Base-by-base conservation (phyloP, 2,888 invertebrate species). In the Monoplex corrugatus region DNA sequence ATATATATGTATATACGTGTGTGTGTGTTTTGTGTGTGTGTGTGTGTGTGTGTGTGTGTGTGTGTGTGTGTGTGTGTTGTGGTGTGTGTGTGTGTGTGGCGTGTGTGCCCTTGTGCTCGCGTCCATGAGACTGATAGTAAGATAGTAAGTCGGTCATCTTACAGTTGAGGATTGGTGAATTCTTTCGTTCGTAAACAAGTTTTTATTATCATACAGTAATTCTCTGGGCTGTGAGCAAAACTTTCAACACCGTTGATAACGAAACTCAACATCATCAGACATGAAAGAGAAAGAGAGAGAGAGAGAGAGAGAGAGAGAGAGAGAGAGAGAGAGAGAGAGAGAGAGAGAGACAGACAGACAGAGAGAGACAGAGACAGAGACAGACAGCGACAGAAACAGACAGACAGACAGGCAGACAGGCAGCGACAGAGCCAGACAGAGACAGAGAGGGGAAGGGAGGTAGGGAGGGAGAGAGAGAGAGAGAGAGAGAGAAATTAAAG, bases 11-110 rank as follows among this genome's bases (percentile, higher is more conserved):
- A n/a, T n/a, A n/a, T n/a, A n/a, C n/a, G n/a, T n/a, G n/a, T n/a
- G 68, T 68, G 68, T 3, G 63, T 63, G 63, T 63, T 5, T 28
- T 63, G 63, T 19, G 63, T 63, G 63, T 63, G 63, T 63, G 63
- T 63, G 63, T 63, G 23, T 63, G 63, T 63, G 63, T 63, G 63
- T 63, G 63, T 63, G 63, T 63, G 63, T 63, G 63, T 63, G 63
- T n/a, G 63, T 63, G 63, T 28, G 63, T 63, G 63, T 28, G 63
- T 63, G 63, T 63, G 63, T 63, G 63, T 63, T 19, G 3, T 19
- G 19, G 63, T 63, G 63, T 28, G 63, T 63, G 63, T 28, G 63
- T 63, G 63, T 28, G 63, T 63, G 63, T 28, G 63, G 63, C 23
- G 63, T 63, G 63, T 28, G 63, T 63, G 63, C n/a, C 28, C 23